phyloP scores from a whole-genome alignment of 2,888 invertebrate genomes.

The Drosophila meridiana region DNA sequence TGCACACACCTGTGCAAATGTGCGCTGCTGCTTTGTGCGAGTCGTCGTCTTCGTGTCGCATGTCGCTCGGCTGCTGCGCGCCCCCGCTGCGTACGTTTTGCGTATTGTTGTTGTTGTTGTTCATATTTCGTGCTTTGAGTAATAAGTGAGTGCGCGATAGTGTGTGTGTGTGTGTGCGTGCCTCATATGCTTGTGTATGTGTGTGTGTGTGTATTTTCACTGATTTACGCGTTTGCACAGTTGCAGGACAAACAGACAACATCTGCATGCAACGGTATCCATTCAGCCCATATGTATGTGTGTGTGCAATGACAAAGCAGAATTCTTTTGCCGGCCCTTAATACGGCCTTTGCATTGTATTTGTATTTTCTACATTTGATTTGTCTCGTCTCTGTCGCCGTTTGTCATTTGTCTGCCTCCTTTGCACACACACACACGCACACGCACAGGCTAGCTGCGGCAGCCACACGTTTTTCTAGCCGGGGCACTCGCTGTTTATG shows the following conservation, averaged over 20 bases:
- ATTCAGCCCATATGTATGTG: conserved; percentile 25
- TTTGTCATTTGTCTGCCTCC: conserved; percentile 75
- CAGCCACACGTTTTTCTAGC: conserved; percentile 76
- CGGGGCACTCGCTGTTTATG: conserved; percentile 64
- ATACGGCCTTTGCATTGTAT: conserved; percentile 45
- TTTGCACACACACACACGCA: conserved; percentile 48
- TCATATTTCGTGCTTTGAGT: conserved; percentile 48
- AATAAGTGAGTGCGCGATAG: conserved; percentile 8
- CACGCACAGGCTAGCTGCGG: conserved; percentile 7
- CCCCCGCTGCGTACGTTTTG: conserved; percentile 52
- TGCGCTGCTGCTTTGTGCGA: conserved; percentile 14
- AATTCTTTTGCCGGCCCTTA: conserved; percentile 22
- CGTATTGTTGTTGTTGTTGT: conserved; percentile 32
- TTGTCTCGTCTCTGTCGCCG: conserved; percentile 63
- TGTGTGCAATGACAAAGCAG: conserved; percentile 44
- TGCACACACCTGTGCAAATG: conserved; percentile 76
- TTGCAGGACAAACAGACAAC: conserved; percentile 25
- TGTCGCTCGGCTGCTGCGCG: conserved; percentile 45
- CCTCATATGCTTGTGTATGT: background rate
- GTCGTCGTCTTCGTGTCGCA: conserved; percentile 28
- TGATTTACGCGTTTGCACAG: conserved; percentile 43
- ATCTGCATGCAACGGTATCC: conserved; percentile 62
- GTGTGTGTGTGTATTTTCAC: conserved; percentile 30
- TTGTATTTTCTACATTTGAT: conserved; percentile 63
- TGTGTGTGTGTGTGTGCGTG: conserved; percentile 26